Evolutionary conservation across 2,888 invertebrate species (phyloP).

Genomic region (Caenorhabditis macrosperma): DNA sequence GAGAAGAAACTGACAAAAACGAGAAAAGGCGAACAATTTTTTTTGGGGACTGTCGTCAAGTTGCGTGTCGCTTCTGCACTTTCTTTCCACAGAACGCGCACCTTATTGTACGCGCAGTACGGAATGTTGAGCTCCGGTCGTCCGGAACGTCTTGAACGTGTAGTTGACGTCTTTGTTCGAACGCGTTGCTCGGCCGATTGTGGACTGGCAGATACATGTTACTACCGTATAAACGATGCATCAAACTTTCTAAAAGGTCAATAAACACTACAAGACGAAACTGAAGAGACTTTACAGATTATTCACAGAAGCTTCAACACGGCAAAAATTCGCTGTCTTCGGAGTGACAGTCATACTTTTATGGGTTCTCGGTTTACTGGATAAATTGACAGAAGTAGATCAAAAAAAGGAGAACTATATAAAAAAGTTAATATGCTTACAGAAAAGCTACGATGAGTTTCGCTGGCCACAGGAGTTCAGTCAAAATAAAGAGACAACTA

Average conservation of each 20-base stretch:
- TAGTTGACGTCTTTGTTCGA: background rate
- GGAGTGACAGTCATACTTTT: constrained; percentile 2
- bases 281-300: background rate
- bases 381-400: constrained; percentile 41
- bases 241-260: constrained; percentile 21
- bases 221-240: background rate
- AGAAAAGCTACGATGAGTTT: constrained; percentile 39
- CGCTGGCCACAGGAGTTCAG: constrained; percentile 11
- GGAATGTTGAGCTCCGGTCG: no score
- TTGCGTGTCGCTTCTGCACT: no score
- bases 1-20: no score
- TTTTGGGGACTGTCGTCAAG: no score
- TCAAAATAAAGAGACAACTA: background rate
- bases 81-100: no score
- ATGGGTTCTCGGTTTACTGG: constrained; percentile 29
- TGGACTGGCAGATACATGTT: background rate
- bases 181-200: background rate
- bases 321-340: background rate
- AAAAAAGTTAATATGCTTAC: background rate
- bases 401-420: background rate
- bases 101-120: no score
- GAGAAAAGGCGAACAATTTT: no score
- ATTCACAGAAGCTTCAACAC: background rate
- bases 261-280: background rate
- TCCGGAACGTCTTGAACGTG: background rate